Percentiles rank a stretch among this genome's conserved stretches.
Conservation (phyloP, 1,140 invertebrate genomes). For the Ephestia elutella region DNA sequence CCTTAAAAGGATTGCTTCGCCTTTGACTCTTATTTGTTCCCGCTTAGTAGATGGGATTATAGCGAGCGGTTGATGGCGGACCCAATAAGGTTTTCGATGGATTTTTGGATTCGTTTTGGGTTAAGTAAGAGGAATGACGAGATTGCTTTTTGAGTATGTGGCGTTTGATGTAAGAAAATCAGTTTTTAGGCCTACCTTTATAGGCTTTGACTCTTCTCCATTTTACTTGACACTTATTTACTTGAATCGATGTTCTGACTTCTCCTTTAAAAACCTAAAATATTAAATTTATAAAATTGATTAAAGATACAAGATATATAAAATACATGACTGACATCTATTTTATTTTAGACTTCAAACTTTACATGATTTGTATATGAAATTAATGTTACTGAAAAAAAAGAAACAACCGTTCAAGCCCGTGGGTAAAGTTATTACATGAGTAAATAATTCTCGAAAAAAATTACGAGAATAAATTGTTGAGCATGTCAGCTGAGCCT, state of each 20-base stretch:
- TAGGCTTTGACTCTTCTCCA: no score
- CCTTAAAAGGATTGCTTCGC: slow-evolving; percentile 48
- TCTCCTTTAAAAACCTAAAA: no score
- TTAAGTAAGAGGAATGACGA: background rate
- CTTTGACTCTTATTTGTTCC: slow-evolving; percentile 49
- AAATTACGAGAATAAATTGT: background rate
- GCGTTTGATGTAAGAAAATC: no score
- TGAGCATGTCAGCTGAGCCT: background rate
- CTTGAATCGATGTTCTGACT: no score
- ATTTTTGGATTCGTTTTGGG: background rate
- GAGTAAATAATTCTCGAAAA: background rate
- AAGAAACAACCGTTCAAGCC: background rate
- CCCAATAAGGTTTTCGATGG: background rate
- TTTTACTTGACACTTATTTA: no score
- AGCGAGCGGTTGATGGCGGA: background rate
- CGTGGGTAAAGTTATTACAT: background rate
- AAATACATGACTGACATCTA: no score
- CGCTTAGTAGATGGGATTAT: slow-evolving; percentile 22
- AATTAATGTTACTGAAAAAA: background rate
- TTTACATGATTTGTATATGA: no score
- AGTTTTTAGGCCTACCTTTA: no score
- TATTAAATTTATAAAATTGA: no score
- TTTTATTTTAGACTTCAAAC: no score
- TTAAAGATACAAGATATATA: no score
- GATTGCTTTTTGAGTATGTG: background rate